Percentiles rank a stretch among this genome's conserved stretches.
phyloP scores from a whole-genome alignment of 2,113 vertebrate genomes.

The Sminthopsis crassicaudata region DNA sequence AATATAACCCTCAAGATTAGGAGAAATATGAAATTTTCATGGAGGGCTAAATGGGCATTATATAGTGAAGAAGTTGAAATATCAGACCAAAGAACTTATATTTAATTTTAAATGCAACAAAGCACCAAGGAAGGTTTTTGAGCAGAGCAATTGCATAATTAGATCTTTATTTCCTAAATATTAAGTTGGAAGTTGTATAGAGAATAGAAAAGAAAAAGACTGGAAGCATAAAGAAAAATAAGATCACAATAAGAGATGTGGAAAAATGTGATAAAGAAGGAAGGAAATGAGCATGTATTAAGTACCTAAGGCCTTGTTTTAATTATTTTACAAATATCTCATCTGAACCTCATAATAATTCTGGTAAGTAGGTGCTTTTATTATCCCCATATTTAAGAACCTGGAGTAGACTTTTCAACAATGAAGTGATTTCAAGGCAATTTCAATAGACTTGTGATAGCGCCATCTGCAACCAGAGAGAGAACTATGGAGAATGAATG shows the following conservation, averaged over 20 bases:
- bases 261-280: not conserved
- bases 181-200: not conserved
- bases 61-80: not conserved
- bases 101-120: too few relatives aligned
- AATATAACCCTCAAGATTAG: not conserved
- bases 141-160: not conserved
- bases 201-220: not conserved
- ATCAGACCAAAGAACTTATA: not conserved
- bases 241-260: not conserved
- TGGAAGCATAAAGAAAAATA: not conserved
- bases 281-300: not conserved
- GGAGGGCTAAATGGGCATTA: not conserved
- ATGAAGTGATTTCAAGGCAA: too few relatives aligned
- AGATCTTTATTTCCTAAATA: not conserved
- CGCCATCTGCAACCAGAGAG: too few relatives aligned
- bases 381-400: too few relatives aligned
- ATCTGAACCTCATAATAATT: not conserved
- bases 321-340: not conserved
- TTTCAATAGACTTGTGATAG: too few relatives aligned
- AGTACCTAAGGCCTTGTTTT: not conserved
- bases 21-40: not conserved
- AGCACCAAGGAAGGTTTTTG: not conserved
- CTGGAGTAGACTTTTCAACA: not conserved
- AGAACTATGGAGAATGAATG: too few relatives aligned
- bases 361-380: too few relatives aligned